phyloP scores from a whole-genome alignment of 2,113 vertebrate species.

The Sinocyclocheilus maitianheensis region DNA sequence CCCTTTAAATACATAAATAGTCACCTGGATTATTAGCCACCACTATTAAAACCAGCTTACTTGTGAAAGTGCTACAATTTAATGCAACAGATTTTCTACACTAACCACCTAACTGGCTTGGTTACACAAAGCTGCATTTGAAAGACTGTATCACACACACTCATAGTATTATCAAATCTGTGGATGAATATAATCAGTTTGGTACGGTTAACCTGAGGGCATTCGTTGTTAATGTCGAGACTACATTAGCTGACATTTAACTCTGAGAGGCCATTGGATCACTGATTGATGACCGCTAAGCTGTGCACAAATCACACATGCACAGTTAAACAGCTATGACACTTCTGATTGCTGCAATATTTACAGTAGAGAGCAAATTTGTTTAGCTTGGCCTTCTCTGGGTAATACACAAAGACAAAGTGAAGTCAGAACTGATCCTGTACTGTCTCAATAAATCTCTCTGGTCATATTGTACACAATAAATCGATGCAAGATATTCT shows the following conservation, averaged over 20 bases:
- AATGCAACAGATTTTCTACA: neutral
- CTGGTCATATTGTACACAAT: neutral
- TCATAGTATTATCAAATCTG: neutral
- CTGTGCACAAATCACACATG: slow-evolving; percentile 33
- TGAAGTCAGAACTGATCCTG: neutral
- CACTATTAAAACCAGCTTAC: no score
- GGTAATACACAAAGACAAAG: neutral
- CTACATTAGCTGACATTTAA: slow-evolving; percentile 51
- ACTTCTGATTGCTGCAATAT: slow-evolving; percentile 32
- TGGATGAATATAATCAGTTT: neutral
- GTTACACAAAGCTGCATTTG: neutral
- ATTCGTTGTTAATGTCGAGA: slow-evolving; percentile 38
- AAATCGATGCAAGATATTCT: neutral
- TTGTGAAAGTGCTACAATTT: neutral
- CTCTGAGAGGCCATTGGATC: slow-evolving; percentile 39
- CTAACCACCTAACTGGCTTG: neutral
- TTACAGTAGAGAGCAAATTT: slow-evolving; percentile 15
- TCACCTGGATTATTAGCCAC: no score
- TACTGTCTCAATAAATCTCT: neutral
- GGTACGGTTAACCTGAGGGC: slow-evolving; percentile 37
- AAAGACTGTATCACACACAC: neutral
- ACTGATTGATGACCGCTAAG: slow-evolving; percentile 45
- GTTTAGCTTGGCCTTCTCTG: neutral
- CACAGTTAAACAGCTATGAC: slow-evolving; percentile 31
- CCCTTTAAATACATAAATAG: no score